A percentile compares a stretch with the other conserved stretches of the same genome.
phyloP scores from a whole-genome alignment of 1,140 invertebrate species.

The Anastatus disparis region DNA sequence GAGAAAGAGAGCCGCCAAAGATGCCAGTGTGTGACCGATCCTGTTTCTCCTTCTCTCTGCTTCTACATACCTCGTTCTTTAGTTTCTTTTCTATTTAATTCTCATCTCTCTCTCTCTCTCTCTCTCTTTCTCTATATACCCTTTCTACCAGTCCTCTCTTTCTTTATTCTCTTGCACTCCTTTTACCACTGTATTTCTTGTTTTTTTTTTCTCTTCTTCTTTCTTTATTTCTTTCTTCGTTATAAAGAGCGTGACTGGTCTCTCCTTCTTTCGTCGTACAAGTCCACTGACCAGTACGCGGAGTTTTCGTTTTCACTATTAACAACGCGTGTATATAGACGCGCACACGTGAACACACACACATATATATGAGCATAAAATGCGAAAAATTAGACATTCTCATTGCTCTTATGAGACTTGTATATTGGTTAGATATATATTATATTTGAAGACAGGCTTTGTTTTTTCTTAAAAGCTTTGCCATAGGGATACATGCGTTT shows the following conservation, averaged over 20 bases:
- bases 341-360: not conserved
- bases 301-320: slow-evolving; percentile 22
- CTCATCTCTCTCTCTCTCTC: not conserved
- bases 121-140: slow-evolving; percentile 6
- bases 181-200: not conserved
- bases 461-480: not conserved
- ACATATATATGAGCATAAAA: not conserved
- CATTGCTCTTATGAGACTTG: not conserved
- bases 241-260: no score
- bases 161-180: not conserved
- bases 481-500: not conserved
- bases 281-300: not conserved
- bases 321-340: not conserved
- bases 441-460: not conserved
- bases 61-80: slow-evolving; percentile 31
- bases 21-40: slow-evolving; percentile 24
- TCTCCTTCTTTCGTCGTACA: no score
- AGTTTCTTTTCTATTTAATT: slow-evolving; percentile 30
- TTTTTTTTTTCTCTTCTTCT: not conserved
- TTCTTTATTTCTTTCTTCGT: no score
- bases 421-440: not conserved
- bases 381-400: not conserved
- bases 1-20: not conserved
- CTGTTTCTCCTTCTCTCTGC: slow-evolving; percentile 29
- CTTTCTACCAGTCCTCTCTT: no score